Conservation (phyloP, 2,113 vertebrate species). For the Erinaceus europaeus region DNA sequence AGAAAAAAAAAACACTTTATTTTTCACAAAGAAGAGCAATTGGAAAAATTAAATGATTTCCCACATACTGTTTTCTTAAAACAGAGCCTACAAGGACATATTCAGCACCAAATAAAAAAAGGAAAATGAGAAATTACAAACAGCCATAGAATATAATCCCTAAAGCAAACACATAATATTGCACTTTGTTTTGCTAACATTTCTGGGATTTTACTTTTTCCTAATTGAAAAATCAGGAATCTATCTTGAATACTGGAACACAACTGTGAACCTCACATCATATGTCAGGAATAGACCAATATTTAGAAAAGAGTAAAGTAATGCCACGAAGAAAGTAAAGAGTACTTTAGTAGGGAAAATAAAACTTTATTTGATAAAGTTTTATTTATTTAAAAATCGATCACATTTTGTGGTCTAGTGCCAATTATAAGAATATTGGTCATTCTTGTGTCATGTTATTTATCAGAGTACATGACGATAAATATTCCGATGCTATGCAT, state of each 20-base stretch:
- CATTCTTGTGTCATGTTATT: conserved; percentile 76
- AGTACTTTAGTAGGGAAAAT: conserved; percentile 65
- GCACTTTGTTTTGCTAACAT: conserved; percentile 96
- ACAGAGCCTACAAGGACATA: conserved; percentile 93
- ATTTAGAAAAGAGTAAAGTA: conserved; percentile 76
- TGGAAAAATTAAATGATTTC: conserved; percentile 94
- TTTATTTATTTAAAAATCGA: conserved; percentile 57
- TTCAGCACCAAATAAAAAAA: conserved; percentile 88
- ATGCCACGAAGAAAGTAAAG: conserved; percentile 76
- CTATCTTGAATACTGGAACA: conserved; percentile 91
- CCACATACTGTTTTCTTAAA: conserved; percentile 91
- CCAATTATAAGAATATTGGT: conserved; percentile 80
- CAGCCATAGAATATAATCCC: conserved; percentile 91
- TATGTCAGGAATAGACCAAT: conserved; percentile 86
- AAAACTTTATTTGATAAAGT: conserved; percentile 73
- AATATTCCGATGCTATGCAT: conserved; percentile 82
- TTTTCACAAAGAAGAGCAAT: conserved; percentile 95
- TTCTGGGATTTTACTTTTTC: conserved; percentile 89
- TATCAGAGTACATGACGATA: conserved; percentile 60
- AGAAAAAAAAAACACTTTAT: conserved; percentile 82
- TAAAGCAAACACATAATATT: conserved; percentile 96
- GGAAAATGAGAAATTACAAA: conserved; percentile 82
- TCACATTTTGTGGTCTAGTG: conserved; percentile 65
- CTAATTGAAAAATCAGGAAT: conserved; percentile 87
- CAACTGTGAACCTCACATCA: conserved; percentile 77